Percentiles rank a stretch among this genome's conserved stretches.
phyloP scores from a whole-genome alignment of 2,888 invertebrate genomes.

The Macaria notata region DNA sequence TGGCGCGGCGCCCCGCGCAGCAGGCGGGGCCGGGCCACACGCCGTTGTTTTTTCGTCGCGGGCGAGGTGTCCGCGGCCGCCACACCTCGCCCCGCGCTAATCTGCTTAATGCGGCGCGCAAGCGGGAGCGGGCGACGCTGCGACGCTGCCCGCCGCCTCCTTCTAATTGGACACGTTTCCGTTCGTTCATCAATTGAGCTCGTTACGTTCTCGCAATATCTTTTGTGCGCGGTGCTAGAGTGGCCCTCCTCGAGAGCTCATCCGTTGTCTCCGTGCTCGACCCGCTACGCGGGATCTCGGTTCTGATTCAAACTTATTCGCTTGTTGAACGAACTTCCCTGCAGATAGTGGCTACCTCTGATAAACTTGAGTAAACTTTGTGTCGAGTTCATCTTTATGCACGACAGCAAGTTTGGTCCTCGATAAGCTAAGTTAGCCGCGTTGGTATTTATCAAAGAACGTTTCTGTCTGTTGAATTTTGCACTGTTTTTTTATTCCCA shows the following conservation, averaged over 20 bases:
- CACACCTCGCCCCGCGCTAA: slow-evolving; percentile 65
- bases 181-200: slow-evolving; percentile 80
- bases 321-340: slow-evolving; percentile 31
- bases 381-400: slow-evolving; percentile 16
- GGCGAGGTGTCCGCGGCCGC: slow-evolving; percentile 75
- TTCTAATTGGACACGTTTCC: slow-evolving; percentile 82
- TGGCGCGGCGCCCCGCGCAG: slow-evolving; percentile 71
- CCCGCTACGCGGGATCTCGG: slow-evolving; percentile 15
- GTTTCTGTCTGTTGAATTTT: no score
- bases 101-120: slow-evolving; percentile 76
- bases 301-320: slow-evolving; percentile 35
- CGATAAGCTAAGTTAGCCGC: background rate
- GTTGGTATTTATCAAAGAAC: background rate
- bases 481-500: no score
- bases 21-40: slow-evolving; percentile 64
- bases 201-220: slow-evolving; percentile 73
- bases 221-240: slow-evolving; percentile 58
- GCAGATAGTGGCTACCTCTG: slow-evolving; percentile 28
- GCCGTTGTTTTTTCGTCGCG: slow-evolving; percentile 76
- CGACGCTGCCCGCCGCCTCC: slow-evolving; percentile 69
- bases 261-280: slow-evolving; percentile 31
- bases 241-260: slow-evolving; percentile 43
- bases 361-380: slow-evolving; percentile 30
- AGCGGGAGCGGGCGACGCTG: slow-evolving; percentile 54
- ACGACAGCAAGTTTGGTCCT: slow-evolving; percentile 3